A percentile compares a stretch with the other conserved stretches of the same genome.
Conservation (phyloP, 2,888 invertebrate genomes). For the Sesamia inferens region DNA sequence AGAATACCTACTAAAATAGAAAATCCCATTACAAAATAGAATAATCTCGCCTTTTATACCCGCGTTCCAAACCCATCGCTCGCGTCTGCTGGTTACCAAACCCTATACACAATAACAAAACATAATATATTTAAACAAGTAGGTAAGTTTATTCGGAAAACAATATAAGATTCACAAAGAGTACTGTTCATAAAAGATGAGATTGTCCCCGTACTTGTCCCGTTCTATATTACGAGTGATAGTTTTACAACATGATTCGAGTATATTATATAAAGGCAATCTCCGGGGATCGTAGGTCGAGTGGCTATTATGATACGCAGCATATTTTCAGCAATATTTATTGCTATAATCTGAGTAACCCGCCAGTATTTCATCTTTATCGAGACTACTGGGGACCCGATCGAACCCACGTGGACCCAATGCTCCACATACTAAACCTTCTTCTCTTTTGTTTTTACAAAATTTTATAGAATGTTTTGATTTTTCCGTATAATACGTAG, state of each 20-base stretch:
- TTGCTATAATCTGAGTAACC: conserved; percentile 75
- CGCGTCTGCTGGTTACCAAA: background rate
- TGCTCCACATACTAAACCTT: conserved; percentile 49
- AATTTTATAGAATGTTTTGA: background rate
- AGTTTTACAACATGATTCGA: conserved; percentile 60
- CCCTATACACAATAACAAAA: conserved; percentile 22
- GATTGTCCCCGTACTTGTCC: conserved; percentile 8
- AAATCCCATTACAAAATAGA: conserved; percentile 20
- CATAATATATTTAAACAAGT: background rate
- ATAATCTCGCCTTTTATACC: conserved; percentile 21
- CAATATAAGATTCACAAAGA: conserved; percentile 54
- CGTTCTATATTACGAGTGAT: conserved; percentile 46
- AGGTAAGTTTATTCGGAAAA: conserved; percentile 35
- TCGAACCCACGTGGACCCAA: conserved; percentile 68
- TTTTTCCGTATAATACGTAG: conserved; percentile 9
- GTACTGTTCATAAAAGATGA: conserved; percentile 38
- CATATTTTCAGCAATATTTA: conserved; percentile 78
- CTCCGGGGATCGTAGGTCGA: conserved; percentile 65
- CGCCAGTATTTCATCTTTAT: conserved; percentile 77
- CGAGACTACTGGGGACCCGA: conserved; percentile 68
- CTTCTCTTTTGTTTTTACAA: conserved; percentile 31
- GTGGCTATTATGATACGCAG: conserved; percentile 65
- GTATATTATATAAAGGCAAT: conserved; percentile 63
- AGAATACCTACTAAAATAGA: conserved; percentile 1
- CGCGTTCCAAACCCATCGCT: background rate